These are phyloP conservation scores for Harpagoxenus sublaevis DNA, from an alignment of 2,888 invertebrate species.

Conservation along the genomic window DNA sequence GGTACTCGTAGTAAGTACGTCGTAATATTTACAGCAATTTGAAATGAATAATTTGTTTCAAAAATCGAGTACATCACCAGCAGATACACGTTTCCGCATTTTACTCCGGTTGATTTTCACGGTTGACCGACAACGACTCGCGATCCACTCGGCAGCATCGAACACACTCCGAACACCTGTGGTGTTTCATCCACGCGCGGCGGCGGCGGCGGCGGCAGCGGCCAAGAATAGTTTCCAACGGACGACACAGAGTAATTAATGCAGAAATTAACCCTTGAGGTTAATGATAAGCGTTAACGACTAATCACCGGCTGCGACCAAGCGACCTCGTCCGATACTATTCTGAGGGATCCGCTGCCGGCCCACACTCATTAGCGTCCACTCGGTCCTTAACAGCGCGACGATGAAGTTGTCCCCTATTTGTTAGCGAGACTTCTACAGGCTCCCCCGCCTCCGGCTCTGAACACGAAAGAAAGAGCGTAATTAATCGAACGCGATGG, in stretches of 20 bases:
- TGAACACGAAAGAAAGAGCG: constrained; percentile 24
- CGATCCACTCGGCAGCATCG: constrained; percentile 31
- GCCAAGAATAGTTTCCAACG: constrained; percentile 71
- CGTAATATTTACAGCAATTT: background rate
- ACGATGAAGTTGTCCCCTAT: constrained; percentile 71
- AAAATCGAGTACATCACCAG: background rate
- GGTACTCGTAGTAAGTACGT: no score
- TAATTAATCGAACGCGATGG: constrained; percentile 56
- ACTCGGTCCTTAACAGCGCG: constrained; percentile 71
- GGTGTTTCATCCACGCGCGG: constrained; percentile 59
- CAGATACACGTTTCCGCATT: constrained; percentile 23
- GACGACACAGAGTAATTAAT: constrained; percentile 78
- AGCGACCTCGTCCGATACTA: constrained; percentile 68
- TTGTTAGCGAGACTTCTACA: constrained; percentile 56
- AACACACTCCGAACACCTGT: constrained; percentile 61
- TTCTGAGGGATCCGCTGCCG: constrained; percentile 68
- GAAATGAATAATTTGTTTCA: background rate
- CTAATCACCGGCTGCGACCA: constrained; percentile 77
- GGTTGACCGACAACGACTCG: constrained; percentile 10
- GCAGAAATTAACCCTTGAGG: constrained; percentile 80
- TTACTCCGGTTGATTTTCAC: constrained; percentile 44
- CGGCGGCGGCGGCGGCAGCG: background rate
- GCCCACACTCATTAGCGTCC: constrained; percentile 78
- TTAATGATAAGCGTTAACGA: constrained; percentile 83
- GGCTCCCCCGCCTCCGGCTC: background rate